A percentile compares a stretch with the other conserved stretches of the same genome.
phyloP scores from a whole-genome alignment of 2,797 vertebrate species.

The Gadopsis marmoratus region DNA sequence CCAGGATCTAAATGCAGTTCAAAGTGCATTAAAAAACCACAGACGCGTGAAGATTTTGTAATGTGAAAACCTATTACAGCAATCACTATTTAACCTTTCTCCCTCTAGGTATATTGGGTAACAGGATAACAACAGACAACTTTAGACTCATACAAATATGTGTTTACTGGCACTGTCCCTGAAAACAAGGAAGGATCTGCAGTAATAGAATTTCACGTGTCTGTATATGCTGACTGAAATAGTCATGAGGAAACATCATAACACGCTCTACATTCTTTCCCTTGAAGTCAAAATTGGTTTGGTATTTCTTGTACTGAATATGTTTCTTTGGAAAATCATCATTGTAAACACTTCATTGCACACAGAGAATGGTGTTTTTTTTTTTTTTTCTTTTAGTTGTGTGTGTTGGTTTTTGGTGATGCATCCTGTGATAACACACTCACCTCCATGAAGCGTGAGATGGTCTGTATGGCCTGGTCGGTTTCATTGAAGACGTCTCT shows the following conservation, averaged over 20 bases:
- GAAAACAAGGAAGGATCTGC: background rate
- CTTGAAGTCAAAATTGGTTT: background rate
- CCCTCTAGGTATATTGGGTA: background rate
- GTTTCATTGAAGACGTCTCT: slow-evolving; percentile 94
- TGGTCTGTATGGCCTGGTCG: slow-evolving; percentile 90
- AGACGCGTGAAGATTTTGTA: background rate
- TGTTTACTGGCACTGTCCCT: background rate
- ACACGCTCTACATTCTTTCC: background rate
- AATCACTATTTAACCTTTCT: slow-evolving; percentile 40
- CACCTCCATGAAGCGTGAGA: slow-evolving; percentile 98
- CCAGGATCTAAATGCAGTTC: slow-evolving; percentile 4
- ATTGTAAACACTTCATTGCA: background rate
- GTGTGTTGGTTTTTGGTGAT: background rate
- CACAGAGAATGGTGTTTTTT: no score
- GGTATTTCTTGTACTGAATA: background rate
- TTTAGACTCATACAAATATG: background rate
- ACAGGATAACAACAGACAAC: background rate
- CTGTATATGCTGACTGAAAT: background rate
- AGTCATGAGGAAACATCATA: slow-evolving; percentile 3
- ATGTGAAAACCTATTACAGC: slow-evolving; percentile 29
- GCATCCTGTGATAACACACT: slow-evolving; percentile 26
- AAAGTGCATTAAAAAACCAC: slow-evolving; percentile 19
- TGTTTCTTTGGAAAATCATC: background rate
- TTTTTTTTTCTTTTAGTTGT: no score
- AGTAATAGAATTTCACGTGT: background rate